Percentiles rank a stretch among this genome's conserved stretches.
Evolutionary conservation across 1,140 invertebrate species (phyloP).

Genomic region (Drosophila cardini): DNA sequence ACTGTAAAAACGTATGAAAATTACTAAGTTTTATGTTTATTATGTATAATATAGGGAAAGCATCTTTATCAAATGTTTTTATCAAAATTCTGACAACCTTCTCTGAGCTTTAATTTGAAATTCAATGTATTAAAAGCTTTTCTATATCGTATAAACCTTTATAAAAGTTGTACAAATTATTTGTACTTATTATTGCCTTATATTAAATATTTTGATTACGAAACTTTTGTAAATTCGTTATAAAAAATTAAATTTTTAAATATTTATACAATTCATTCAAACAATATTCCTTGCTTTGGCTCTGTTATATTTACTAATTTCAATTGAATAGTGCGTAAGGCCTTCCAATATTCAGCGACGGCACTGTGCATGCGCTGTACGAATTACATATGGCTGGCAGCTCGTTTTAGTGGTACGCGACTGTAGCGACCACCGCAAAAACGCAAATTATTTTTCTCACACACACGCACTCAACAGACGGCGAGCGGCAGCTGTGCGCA

Average conservation of each 20-base stretch:
- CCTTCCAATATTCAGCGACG: conserved; percentile 59
- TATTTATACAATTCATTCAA: neutral
- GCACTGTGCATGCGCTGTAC: conserved; percentile 71
- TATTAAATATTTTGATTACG: neutral
- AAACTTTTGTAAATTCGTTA: neutral
- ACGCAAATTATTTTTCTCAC: conserved; percentile 66
- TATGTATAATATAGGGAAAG: no score
- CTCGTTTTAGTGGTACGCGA: conserved; percentile 41
- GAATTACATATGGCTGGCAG: conserved; percentile 11
- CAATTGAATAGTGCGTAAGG: neutral
- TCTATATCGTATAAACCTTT: no score
- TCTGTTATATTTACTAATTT: neutral
- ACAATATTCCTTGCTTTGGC: neutral
- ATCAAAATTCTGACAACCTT: no score
- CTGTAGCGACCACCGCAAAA: conserved; percentile 61
- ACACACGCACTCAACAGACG: conserved; percentile 28
- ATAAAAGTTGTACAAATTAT: no score
- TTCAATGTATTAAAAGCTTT: no score
- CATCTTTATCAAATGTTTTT: no score
- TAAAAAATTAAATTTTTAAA: neutral
- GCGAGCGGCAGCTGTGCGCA: conserved; percentile 44
- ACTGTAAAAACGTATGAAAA: conserved; percentile 14
- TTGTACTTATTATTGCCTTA: no score
- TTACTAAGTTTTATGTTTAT: neutral
- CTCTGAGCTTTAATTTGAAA: no score